phyloP scores from a whole-genome alignment of 2,113 vertebrate genomes.

The Apteryx owenii region DNA sequence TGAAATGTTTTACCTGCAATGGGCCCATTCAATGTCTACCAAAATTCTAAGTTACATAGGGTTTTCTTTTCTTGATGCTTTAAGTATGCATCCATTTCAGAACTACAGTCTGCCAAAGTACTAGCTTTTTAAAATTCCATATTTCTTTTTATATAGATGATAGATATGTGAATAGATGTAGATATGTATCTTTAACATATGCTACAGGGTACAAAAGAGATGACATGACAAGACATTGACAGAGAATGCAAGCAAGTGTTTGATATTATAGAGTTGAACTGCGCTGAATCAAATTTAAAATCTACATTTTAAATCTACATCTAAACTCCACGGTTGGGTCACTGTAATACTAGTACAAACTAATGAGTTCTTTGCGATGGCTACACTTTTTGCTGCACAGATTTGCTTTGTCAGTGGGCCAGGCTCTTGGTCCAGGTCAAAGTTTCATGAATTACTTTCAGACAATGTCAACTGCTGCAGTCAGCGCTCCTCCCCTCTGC shows the following conservation, averaged over 20 bases:
- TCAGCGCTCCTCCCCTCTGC: not conserved
- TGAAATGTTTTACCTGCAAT: not conserved
- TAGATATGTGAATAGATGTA: not conserved
- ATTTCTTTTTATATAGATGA: not conserved
- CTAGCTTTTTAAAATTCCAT: not conserved
- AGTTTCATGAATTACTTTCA: not conserved
- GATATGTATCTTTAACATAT: not conserved
- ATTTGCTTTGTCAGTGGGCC: not conserved
- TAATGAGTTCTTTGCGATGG: not conserved
- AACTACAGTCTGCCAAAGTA: not conserved
- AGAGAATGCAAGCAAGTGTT: not conserved
- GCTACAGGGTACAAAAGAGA: not conserved
- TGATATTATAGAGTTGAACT: not conserved
- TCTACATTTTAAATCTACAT: not conserved
- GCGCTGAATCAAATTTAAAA: not conserved
- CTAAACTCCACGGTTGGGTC: not conserved
- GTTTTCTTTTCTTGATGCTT: not conserved
- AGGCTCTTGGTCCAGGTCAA: not conserved
- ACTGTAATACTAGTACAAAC: not conserved
- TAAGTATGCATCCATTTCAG: not conserved
- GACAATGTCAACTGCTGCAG: rapidly evolving
- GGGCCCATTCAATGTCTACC: not conserved
- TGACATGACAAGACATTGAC: not conserved
- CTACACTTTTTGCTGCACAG: not conserved
- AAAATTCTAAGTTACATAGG: not conserved